These are phyloP conservation scores for Amphipyra berbera DNA, from an alignment of 2,888 invertebrate species.

Conservation along the genomic window DNA sequence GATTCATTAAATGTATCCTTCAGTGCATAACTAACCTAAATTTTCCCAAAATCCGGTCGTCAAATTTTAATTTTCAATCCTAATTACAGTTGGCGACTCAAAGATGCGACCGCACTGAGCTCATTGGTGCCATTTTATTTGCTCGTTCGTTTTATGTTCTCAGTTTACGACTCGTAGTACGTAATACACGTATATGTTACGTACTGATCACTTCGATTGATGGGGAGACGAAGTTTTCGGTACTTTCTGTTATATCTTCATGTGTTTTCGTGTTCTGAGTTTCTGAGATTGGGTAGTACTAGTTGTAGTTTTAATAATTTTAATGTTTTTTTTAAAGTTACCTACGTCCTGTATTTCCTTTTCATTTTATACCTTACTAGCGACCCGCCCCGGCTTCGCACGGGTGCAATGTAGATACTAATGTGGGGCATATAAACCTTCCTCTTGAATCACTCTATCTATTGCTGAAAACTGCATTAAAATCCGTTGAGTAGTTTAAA, in stretches of 20 bases:
- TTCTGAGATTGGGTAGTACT: neutral
- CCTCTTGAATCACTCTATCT: no score
- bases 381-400: no score
- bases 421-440: no score
- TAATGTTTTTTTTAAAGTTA: no score
- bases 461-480: no score
- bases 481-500: no score
- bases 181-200: slow-evolving; percentile 13
- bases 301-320: no score
- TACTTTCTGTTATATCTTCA: neutral
- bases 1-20: no score
- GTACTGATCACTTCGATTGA: slow-evolving; percentile 32
- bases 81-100: slow-evolving; percentile 9
- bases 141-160: slow-evolving; percentile 37
- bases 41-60: neutral
- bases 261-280: slow-evolving; percentile 4
- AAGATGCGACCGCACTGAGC: neutral
- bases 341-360: no score
- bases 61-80: slow-evolving; percentile 4
- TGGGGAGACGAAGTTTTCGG: neutral
- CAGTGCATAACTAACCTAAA: neutral
- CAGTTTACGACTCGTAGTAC: slow-evolving; percentile 13
- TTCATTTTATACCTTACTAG: no score
- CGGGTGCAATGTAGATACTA: no score
- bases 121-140: slow-evolving; percentile 27